Percentiles rank a stretch among this genome's conserved stretches.
These are phyloP conservation scores for Prietella phreatophila DNA, from an alignment of 2,113 vertebrate genomes.

Conservation along the genomic window DNA sequence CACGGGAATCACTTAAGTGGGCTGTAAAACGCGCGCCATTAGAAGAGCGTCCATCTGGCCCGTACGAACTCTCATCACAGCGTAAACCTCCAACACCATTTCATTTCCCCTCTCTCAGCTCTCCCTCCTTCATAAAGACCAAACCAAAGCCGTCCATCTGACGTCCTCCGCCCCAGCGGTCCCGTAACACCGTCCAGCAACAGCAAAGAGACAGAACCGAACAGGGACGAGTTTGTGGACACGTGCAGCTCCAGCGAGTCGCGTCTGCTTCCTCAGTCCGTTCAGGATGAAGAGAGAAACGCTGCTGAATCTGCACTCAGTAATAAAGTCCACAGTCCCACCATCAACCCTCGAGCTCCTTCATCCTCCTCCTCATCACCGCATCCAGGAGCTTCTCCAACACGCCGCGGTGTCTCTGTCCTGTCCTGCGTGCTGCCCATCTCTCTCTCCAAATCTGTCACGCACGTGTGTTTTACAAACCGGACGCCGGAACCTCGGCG, in stretches of 20 bases:
- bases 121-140: not conserved
- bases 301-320: not conserved
- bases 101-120: slow-evolving; percentile 18
- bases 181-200: not conserved
- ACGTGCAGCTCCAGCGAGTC: not conserved
- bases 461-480: no score
- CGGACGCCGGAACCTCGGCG: no score
- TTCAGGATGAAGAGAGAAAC: not conserved
- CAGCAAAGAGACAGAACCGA: not conserved
- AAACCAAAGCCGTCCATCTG: not conserved
- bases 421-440: not conserved
- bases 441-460: no score
- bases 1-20: not conserved
- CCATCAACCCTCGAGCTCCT: not conserved
- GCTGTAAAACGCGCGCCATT: not conserved
- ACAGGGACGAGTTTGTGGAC: not conserved
- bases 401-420: not conserved
- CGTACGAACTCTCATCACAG: not conserved
- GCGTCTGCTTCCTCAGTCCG: not conserved
- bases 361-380: not conserved
- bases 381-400: not conserved
- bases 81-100: not conserved
- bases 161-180: not conserved
- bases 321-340: not conserved
- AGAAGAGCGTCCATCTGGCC: not conserved